These are phyloP conservation scores for Nilaparvata lugens DNA, from an alignment of 1,140 invertebrate genomes.

Conservation along the genomic window DNA sequence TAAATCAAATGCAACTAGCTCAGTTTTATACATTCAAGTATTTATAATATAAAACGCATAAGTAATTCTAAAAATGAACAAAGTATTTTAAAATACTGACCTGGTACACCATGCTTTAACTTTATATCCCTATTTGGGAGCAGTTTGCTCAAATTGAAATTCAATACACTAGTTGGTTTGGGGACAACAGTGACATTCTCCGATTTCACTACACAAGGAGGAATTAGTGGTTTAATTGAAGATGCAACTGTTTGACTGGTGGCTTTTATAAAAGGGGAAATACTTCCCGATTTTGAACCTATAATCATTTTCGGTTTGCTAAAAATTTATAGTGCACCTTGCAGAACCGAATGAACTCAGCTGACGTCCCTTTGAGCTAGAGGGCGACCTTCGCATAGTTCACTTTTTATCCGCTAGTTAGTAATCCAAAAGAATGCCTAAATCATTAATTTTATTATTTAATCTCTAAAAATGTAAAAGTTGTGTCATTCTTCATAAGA, in stretches of 20 bases:
- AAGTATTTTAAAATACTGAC: conserved; percentile 31
- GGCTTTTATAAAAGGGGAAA: conserved; percentile 49
- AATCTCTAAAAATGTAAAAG: not conserved
- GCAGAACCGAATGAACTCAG: not conserved
- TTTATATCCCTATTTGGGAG: conserved; percentile 43
- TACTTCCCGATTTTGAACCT: conserved; percentile 48
- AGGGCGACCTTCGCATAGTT: conserved; percentile 8
- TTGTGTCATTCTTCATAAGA: too few species aligned
- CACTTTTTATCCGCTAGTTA: conserved; percentile 10
- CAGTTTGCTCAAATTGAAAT: conserved; percentile 38
- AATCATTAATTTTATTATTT: not conserved
- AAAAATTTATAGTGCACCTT: conserved; percentile 1
- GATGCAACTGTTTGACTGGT: conserved; percentile 43
- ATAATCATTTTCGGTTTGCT: conserved; percentile 39
- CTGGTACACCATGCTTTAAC: conserved; percentile 42
- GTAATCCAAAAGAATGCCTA: conserved; percentile 1
- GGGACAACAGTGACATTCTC: conserved; percentile 33
- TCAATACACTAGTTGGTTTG: conserved; percentile 17
- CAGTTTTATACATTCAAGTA: too few species aligned
- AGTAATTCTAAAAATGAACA: too few species aligned
- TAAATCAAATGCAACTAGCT: too few species aligned
- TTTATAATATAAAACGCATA: too few species aligned
- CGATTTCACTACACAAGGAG: conserved; percentile 35
- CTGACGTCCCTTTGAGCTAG: not conserved
- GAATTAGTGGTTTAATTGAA: conserved; percentile 41